Evolutionary conservation across 1,140 invertebrate species (phyloP).

Genomic region (Cataglyphis hispanica): DNA sequence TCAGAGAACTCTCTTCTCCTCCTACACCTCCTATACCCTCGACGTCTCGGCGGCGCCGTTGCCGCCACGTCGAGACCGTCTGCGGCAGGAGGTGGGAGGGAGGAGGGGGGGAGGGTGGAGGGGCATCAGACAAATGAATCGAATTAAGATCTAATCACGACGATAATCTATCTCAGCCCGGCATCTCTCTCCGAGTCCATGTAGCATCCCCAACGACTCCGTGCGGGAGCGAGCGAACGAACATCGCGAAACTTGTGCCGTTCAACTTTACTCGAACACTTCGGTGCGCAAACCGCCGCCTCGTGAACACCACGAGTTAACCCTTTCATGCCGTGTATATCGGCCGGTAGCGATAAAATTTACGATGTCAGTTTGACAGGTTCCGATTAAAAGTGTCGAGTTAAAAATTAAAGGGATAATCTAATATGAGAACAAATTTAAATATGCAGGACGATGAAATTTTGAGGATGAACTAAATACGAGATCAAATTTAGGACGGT

Average conservation of each 20-base stretch:
- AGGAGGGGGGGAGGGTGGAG: no score
- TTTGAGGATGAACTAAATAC: not conserved
- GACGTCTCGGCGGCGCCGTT: not conserved
- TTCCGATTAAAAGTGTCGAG: not conserved
- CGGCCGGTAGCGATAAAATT: not conserved
- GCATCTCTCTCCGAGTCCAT: constrained; percentile 53
- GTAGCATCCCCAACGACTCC: constrained; percentile 49
- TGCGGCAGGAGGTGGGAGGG: not conserved
- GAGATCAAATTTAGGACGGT: not conserved
- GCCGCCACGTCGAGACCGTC: not conserved
- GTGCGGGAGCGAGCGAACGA: constrained; percentile 1
- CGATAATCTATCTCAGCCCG: constrained; percentile 60
- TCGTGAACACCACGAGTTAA: constrained; percentile 44
- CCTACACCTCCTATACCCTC: not conserved
- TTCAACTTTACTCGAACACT: not conserved
- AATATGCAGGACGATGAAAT: constrained; percentile 13
- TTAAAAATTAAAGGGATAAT: not conserved
- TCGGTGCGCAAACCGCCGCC: not conserved
- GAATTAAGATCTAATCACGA: constrained; percentile 64
- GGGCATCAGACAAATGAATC: constrained; percentile 58
- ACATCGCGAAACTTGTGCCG: constrained; percentile 46
- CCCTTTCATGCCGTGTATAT: constrained; percentile 41
- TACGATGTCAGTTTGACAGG: not conserved
- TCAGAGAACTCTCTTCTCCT: constrained; percentile 34
- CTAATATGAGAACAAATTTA: not conserved